Base-by-base conservation (phyloP, 1,140 invertebrate genomes). In the Neodiprion virginianus region DNA sequence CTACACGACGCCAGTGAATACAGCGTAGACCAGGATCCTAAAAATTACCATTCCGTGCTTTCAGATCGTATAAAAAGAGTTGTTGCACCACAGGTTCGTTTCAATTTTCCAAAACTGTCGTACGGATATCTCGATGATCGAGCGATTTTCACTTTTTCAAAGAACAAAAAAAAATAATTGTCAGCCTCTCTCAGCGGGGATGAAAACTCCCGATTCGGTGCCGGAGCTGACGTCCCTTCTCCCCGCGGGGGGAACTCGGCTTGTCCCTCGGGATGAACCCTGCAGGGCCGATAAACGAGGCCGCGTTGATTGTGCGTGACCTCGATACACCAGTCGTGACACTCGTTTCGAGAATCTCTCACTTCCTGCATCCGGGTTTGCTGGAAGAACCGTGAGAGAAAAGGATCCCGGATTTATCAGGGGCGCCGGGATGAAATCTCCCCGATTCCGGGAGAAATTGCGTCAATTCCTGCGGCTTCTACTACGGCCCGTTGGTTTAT, bases 381-480 rank as follows among this genome's bases (percentile, higher is more conserved):
- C 28, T 3, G 28, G 28, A 40, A 40, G 5, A 3, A 40, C 28
- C 28, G 53, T 4, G n/a, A 61, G 53, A 17, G 53, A 14, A 40
- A 61, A 17, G 53, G 53, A 61, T 61, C 53, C 8, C 53, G 7
- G 53, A 61, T 61, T 61, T 61, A 61, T 61, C 8, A 61, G 53
- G 53, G 53, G 14, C 8, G n/a, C 53, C n/a, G 4, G 11, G 53
- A 61, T 61, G 53, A 61, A 61, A 61, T 61, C 53, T 61, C 53
- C n/a, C 8, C 53, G 53, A 61, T 61, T 61, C 53, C 53, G 53
- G 53, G n/a, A 61, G 53, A 61, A 61, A 61, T 61, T 61, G 11
- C 11, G 11, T 61, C 53, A 17, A 14, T 61, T 61, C 53, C 53
- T 61, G 53, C 53, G 53, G 53, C 53, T 40, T 0, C 28, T 40